Evolutionary conservation across 2,113 vertebrate genomes (phyloP), one percentile per base, ranked within the genome.

Genomic region (Pomatorhinus ruficollis): DNA sequence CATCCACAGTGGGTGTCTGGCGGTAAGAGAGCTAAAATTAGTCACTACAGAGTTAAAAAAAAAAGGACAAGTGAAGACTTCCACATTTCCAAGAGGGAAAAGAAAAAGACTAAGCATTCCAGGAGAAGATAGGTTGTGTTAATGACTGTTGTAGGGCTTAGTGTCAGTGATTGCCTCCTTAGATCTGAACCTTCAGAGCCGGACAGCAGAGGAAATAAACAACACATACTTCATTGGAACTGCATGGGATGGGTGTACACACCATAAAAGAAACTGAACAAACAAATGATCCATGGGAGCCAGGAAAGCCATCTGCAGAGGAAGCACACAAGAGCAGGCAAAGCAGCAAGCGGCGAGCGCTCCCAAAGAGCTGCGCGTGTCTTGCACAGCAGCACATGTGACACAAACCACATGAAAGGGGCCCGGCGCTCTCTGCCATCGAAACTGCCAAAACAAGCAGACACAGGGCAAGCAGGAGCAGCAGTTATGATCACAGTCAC

Each of bases 381-480:
- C 85, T 95, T 18, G 10, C 87, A 78, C 89, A 90, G 92, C 90
- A 79, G 72, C 89, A 88, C 95, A 93, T 79, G 94, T 91, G 93
- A 94, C 65, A 85, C 53, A 72, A 90, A 91, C 90, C 89, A 95
- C 93, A 94, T 93, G 83, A 97, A 97, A 97, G 85, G 52, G 77
- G 49, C 39, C 56, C 15, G 0, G 54, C 31, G 0, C 49, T 77
- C 94, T 82, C 90, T 72, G 90, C 69, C 39, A 9, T 53, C 49
- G 9, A 65, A 93, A 82, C 60, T 94, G 89, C 92, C 93, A 96
- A 94, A 93, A 90, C 90, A 92, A 95, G 87, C 92, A 93, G 72
- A 70, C 12, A 5, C 37, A 42, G 91, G 93, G 89, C 83, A 83
- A 90, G 85, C 15, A 0, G 78, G 77, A 93, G 80, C 95, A 87